These are phyloP conservation scores for Neopelma chrysocephalum DNA, from an alignment of 2,797 vertebrate species.

Conservation along the genomic window DNA sequence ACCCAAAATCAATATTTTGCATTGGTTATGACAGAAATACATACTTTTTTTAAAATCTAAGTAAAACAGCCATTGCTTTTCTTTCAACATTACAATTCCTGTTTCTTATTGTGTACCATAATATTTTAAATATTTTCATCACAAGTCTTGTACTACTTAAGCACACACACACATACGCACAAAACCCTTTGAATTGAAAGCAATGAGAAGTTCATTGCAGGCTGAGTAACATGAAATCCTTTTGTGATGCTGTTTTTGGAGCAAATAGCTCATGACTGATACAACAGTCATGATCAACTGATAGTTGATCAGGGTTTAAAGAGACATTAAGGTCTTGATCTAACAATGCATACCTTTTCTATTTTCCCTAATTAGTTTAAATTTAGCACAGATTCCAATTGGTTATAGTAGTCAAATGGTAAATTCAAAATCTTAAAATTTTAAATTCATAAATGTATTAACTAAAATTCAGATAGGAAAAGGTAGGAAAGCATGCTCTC, in stretches of 20 bases:
- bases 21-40: not conserved
- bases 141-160: not conserved
- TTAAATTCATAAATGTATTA: not conserved
- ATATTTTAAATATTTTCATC: not conserved
- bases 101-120: not conserved
- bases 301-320: not conserved
- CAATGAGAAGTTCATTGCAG: not conserved
- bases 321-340: not conserved
- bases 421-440: not conserved
- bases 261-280: not conserved
- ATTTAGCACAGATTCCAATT: not conserved
- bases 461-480: not conserved
- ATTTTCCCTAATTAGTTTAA: not conserved
- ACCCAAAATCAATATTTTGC: not conserved
- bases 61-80: not conserved
- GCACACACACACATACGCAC: not conserved
- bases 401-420: not conserved
- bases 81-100: not conserved
- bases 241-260: not conserved
- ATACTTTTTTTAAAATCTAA: not conserved
- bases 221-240: not conserved
- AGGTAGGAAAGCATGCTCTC: not conserved
- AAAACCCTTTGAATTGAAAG: not conserved
- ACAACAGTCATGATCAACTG: too few species aligned
- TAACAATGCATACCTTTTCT: not conserved